Conservation (phyloP, 2,113 vertebrate species). For the Coreoperca whiteheadi region DNA sequence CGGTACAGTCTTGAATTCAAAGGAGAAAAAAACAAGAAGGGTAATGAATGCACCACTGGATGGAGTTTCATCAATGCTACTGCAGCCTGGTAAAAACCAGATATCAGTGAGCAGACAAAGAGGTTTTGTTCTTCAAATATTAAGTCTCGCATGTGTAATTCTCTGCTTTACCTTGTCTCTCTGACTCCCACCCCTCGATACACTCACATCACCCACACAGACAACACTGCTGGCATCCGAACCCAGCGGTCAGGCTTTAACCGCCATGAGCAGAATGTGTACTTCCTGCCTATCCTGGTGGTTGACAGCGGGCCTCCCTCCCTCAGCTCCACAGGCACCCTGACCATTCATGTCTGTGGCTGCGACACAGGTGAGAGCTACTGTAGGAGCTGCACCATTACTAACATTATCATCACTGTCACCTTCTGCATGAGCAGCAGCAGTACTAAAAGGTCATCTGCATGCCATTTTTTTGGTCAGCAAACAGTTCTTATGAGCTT, state of each 20-base stretch:
- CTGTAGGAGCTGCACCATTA: constrained; percentile 47
- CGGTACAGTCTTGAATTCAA: not conserved
- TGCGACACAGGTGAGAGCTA: constrained; percentile 86
- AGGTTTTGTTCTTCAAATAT: constrained; percentile 21
- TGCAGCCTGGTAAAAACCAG: not conserved
- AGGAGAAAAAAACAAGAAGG: not conserved
- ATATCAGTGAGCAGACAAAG: constrained; percentile 3
- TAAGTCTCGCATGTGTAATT: constrained; percentile 38
- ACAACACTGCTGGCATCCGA: constrained; percentile 93
- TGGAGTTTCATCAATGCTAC: constrained; percentile 13
- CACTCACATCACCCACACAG: constrained; percentile 75
- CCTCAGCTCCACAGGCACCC: constrained; percentile 96
- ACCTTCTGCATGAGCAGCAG: constrained; percentile 38
- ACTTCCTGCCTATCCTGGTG: constrained; percentile 94
- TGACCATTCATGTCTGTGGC: constrained; percentile 95
- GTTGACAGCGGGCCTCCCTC: constrained; percentile 94
- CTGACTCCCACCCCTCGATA: not conserved
- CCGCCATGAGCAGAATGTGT: constrained; percentile 95
- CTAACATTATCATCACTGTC: constrained; percentile 67
- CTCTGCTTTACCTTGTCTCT: constrained; percentile 38
- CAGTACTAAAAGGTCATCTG: constrained; percentile 51
- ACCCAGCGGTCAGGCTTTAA: constrained; percentile 93
- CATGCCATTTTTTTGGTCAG: constrained; percentile 43
- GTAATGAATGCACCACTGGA: constrained; percentile 13
- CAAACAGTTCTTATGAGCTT: constrained; percentile 44